These are phyloP conservation scores for Actias luna DNA, from an alignment of 2,888 invertebrate genomes.

Conservation along the genomic window DNA sequence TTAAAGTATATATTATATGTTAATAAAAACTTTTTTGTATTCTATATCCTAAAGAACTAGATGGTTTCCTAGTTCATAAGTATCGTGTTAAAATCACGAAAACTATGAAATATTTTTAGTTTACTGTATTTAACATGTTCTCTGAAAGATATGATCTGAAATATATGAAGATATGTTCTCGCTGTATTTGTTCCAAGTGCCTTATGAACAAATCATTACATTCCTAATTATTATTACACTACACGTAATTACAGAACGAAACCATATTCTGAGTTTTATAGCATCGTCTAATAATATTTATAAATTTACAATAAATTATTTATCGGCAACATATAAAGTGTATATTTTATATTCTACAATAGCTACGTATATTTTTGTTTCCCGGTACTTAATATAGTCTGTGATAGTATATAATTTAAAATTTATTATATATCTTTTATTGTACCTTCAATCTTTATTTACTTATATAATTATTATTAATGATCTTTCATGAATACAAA, in stretches of 20 bases:
- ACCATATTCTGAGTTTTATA: constrained; percentile 8
- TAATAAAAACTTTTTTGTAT: constrained; percentile 53
- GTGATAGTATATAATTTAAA: constrained; percentile 56
- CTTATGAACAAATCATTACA: constrained; percentile 77
- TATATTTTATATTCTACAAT: constrained; percentile 22
- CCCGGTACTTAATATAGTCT: constrained; percentile 70
- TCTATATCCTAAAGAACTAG: constrained; percentile 61
- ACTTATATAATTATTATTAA: constrained; percentile 24
- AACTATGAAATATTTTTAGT: constrained; percentile 17
- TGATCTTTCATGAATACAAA: constrained; percentile 62
- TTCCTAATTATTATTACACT: constrained; percentile 60
- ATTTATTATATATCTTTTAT: constrained; percentile 32
- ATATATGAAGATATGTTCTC: too few species aligned
- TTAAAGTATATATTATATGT: constrained; percentile 41
- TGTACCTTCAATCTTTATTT: constrained; percentile 33
- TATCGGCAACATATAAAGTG: not conserved
- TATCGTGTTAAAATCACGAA: not conserved
- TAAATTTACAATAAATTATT: not conserved
- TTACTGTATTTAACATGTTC: constrained; percentile 30
- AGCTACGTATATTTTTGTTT: constrained; percentile 22
- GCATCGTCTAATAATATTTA: not conserved
- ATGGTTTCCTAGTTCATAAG: constrained; percentile 60
- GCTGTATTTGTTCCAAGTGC: constrained; percentile 78
- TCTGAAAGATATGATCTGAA: constrained; percentile 39
- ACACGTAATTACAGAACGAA: constrained; percentile 46